A percentile compares a stretch with the other conserved stretches of the same genome.
Evolutionary conservation across 2,797 vertebrate species (phyloP).

Genomic region (Clarias laeviceps): DNA sequence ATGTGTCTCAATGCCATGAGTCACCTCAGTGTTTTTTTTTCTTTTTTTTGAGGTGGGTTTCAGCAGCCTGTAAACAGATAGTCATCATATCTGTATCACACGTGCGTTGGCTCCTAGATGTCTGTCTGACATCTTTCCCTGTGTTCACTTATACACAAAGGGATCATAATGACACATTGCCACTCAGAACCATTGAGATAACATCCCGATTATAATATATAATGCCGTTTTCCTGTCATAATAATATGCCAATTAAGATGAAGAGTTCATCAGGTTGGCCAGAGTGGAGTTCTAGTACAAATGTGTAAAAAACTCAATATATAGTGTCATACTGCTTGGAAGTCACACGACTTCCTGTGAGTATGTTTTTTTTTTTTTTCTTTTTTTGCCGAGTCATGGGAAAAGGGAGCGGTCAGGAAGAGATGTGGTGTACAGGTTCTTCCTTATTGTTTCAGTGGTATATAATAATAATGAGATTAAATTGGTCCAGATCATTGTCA

Average conservation of each 20-base stretch:
- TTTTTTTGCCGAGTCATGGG: constrained; percentile 56
- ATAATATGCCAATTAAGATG: constrained; percentile 31
- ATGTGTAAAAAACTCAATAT: background rate
- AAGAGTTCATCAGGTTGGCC: background rate
- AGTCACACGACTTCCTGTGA: constrained; percentile 54
- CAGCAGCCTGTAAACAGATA: constrained; percentile 53
- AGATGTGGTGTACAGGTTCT: constrained; percentile 4
- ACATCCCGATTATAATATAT: constrained; percentile 27
- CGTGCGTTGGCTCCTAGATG: constrained; percentile 47
- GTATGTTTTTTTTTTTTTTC: background rate
- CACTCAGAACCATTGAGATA: constrained; percentile 14
- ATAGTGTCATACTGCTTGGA: constrained; percentile 24
- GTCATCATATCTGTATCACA: constrained; percentile 56
- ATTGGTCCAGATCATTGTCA: background rate
- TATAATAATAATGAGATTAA: background rate
- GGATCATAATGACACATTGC: constrained; percentile 27
- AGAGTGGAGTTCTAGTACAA: background rate
- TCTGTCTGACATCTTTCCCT: constrained; percentile 47
- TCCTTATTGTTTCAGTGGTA: background rate
- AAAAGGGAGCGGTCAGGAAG: constrained; percentile 40
- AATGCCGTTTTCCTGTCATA: constrained; percentile 7
- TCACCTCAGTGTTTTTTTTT: constrained; percentile 45
- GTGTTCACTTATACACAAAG: constrained; percentile 26
- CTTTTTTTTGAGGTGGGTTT: constrained; percentile 47
- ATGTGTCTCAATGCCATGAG: constrained; percentile 50